Conservation (phyloP, 1,140 invertebrate genomes). For the Drosophila sechellia region DNA sequence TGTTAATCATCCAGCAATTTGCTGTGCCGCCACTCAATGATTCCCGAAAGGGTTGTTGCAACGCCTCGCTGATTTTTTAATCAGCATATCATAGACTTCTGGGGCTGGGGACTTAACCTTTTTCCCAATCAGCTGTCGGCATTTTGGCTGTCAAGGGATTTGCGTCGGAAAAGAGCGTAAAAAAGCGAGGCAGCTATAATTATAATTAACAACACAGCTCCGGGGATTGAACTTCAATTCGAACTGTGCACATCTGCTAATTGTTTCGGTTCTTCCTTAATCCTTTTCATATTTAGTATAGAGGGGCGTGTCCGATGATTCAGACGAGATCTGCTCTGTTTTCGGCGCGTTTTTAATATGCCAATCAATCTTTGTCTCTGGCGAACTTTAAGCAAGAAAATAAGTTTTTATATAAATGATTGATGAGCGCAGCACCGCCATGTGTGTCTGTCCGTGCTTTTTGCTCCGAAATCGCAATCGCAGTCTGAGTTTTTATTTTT, state of each 20-base stretch:
- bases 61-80: constrained; percentile 73
- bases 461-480: constrained; percentile 39
- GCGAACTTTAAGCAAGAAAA: constrained; percentile 72
- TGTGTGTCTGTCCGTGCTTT: constrained; percentile 35
- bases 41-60: constrained; percentile 71
- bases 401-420: constrained; percentile 72
- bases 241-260: constrained; percentile 65
- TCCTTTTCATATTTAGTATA: constrained; percentile 12
- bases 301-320: constrained; percentile 46
- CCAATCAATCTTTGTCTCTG: constrained; percentile 78
- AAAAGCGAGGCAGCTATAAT: constrained; percentile 51
- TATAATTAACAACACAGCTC: constrained; percentile 71
- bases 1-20: constrained; percentile 79
- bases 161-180: constrained; percentile 29
- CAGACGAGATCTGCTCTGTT: constrained; percentile 36
- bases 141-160: constrained; percentile 57
- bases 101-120: constrained; percentile 20
- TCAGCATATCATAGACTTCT: constrained; percentile 70
- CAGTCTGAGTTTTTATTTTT: constrained; percentile 24
- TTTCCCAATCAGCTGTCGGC: constrained; percentile 65
- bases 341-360: constrained; percentile 41
- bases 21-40: constrained; percentile 24
- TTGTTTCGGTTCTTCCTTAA: constrained; percentile 58
- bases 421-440: constrained; percentile 56
- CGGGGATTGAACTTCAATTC: constrained; percentile 35